A percentile compares a stretch with the other conserved stretches of the same genome.
These are phyloP conservation scores for Trichopoda pennipes DNA, from an alignment of 2,888 invertebrate species.

Conservation along the genomic window DNA sequence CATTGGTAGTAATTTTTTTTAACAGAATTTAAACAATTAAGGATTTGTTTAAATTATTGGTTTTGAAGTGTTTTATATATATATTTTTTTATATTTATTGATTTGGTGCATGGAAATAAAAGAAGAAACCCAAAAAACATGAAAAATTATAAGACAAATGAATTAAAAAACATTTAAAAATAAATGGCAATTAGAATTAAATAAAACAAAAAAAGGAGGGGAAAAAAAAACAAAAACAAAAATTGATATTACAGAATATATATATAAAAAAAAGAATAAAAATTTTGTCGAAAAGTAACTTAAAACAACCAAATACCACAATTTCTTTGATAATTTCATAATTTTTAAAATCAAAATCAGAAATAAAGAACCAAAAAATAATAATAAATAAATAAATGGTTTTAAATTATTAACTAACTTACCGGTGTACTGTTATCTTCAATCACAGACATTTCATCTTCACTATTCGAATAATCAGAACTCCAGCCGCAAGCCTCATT, in stretches of 20 bases:
- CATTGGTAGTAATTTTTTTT: constrained; percentile 32
- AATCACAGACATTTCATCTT: constrained; percentile 89
- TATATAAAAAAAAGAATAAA: constrained; percentile 40
- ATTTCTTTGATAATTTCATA: not conserved
- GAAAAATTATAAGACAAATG: constrained; percentile 71
- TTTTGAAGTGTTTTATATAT: constrained; percentile 64
- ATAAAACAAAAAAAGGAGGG: constrained; percentile 64
- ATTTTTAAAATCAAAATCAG: no score
- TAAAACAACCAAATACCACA: constrained; percentile 55
- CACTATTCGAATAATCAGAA: constrained; percentile 94
- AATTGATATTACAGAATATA: no score
- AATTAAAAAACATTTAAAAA: constrained; percentile 71
- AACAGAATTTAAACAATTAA: constrained; percentile 50
- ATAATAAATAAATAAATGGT: constrained; percentile 22
- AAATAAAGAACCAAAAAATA: no score
- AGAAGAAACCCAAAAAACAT: constrained; percentile 74
- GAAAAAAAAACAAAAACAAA: constrained; percentile 51
- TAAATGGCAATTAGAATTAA: constrained; percentile 44
- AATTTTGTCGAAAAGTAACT: constrained; percentile 49
- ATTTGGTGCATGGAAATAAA: constrained; percentile 78
- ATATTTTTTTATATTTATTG: constrained; percentile 67
- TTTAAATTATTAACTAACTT: constrained; percentile 73
- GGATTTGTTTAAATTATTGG: constrained; percentile 66
- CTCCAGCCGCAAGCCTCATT: constrained; percentile 91
- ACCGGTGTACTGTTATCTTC: constrained; percentile 84